Base-by-base conservation (phyloP, 2,888 invertebrate species). In the Ormyrus labotus region DNA sequence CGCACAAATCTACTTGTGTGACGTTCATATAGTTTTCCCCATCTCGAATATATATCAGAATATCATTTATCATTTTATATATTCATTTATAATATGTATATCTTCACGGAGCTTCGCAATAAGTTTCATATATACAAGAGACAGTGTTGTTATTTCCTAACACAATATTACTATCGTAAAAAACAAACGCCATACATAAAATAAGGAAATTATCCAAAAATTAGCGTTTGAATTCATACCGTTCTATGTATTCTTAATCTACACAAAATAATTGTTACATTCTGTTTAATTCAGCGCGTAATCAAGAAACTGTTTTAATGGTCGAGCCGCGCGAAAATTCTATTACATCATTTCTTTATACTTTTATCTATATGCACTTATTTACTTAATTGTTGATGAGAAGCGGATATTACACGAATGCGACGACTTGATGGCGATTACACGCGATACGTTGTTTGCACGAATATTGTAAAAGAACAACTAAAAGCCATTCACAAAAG, bases 101-200 rank as follows among this genome's bases (percentile, higher is more conserved):
- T 74, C 65, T 74, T 64, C 55, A 64, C 74, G 65, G 65, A 74
- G 47, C n/a, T 74, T 74, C 34, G 47, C 58, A 50, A 50, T 55
- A 13, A 64, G 47, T 19, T 48, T 48, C 11, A 57, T 74, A 74
- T 74, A 2, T 64, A 74, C 74, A 74, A 48, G 8, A 55, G 58
- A 65, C 45, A n/a, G 9, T 63, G 58, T 65, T 65, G 10, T 65
- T 50, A 64, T 9, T 65, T 65, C 9, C 51, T 65, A 13, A 51
- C 47, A n/a, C 0, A 11, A 19, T 65, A 51, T 13, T 65, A 34
- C 34, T 34, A 34, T 4, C 34, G 34, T 34, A 34, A 34, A 34
- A 34, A 34, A 34, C 34, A 34, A 34, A 34, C 34, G 34, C 34
- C 34, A 3, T 34, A 34, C 34, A 34, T 34, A 34, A 34, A 34